Conservation (phyloP, 2,113 vertebrate species). For the Lophochroa leadbeateri region DNA sequence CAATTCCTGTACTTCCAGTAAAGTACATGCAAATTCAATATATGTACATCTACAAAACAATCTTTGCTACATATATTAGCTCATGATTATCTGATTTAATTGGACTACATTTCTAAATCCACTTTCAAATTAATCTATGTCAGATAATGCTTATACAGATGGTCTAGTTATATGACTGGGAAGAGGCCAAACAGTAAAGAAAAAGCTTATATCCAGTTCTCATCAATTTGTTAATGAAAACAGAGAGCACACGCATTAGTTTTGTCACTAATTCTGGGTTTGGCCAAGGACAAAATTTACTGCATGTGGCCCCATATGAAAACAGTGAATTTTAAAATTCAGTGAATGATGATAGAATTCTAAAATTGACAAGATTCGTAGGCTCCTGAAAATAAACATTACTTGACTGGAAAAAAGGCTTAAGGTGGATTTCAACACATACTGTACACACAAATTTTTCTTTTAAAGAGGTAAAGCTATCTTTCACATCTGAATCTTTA, state of each 20-base stretch:
- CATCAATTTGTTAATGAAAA: conserved; percentile 7
- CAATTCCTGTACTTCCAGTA: not conserved
- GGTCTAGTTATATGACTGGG: not conserved
- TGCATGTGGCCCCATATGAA: not conserved
- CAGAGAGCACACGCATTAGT: not conserved
- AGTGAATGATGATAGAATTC: not conserved
- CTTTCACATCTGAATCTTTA: not conserved
- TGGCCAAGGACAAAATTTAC: not conserved
- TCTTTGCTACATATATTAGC: not conserved
- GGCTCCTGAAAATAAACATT: not conserved
- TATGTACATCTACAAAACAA: not conserved
- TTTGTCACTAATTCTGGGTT: not conserved
- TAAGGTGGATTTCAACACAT: not conserved
- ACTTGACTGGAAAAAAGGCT: not conserved
- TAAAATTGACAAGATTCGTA: not conserved
- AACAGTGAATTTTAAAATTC: not conserved
- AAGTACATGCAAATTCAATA: not conserved
- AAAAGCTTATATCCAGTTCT: not conserved
- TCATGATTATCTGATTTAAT: conserved; percentile 12
- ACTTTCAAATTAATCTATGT: conserved; percentile 8
- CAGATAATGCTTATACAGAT: conserved; percentile 18
- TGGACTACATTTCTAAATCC: conserved; percentile 1
- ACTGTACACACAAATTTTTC: not conserved
- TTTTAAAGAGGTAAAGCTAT: not conserved
- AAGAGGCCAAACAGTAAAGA: not conserved